Base-by-base conservation (phyloP, 2,113 vertebrate genomes). In the Forbesichthys agassizii region DNA sequence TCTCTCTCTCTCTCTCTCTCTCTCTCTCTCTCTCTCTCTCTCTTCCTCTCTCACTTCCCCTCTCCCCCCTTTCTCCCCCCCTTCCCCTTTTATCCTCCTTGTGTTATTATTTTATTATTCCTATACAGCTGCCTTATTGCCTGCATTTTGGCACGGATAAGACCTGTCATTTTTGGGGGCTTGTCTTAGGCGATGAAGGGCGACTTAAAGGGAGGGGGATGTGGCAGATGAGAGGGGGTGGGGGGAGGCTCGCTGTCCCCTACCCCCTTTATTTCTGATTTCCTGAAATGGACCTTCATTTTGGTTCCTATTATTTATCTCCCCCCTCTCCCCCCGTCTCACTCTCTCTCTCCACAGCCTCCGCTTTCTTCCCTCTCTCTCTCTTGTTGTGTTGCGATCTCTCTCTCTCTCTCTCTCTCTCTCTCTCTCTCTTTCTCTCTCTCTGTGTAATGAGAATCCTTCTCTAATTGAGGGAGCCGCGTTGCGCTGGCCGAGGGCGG, bases 401-500 rank as follows among this genome's bases (percentile, higher is more conserved):
- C 36, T 57, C 58, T 66, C 61, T 66, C 13, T 53, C 79, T 80
- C 58, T 61, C 75, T 75, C 79, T 74, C 81, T 69, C 70, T 74
- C 90, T 55, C 80, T 77, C 78, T 74, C 64, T 85, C 90, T 82
- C 93, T 94, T 82, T 91, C 90, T 80, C 78, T 88, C 83, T 87
- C 83, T 90, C 91, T 87, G 92, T 93, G 95, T 98, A 98, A 98
- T 97, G 96, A 98, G 95, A 96, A 95, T 96, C 94, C 92, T 93
- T 95, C 94, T 84, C 95, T 97, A 96, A 99, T 98, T 97, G 97
- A 97, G 95, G 95, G 94, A 94, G 94, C 93, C 93, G 94, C 91
- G 92, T 93, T 61, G 85, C 79, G 84, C 85, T 66, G 93, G 92
- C 91, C 92, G 92, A 84, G 94, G 94, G 93, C 93, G 62, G 93